Conservation (phyloP, 2,797 vertebrate genomes). For the Periparus ater region DNA sequence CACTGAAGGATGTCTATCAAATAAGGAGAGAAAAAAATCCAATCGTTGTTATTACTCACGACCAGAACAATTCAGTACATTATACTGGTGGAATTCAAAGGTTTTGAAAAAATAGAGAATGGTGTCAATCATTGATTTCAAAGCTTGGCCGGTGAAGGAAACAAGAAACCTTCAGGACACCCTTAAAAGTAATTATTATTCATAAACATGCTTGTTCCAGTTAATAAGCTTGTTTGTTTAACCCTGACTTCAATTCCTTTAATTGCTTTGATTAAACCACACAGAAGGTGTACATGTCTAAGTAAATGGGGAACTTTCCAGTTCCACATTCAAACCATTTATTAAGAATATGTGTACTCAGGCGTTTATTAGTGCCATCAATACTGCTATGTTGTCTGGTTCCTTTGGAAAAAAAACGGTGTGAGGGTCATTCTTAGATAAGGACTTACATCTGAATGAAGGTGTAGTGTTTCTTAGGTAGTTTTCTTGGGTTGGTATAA, state of each 20-base stretch:
- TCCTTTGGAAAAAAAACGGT: not conserved
- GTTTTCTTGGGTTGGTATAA: not conserved
- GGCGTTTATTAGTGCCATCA: not conserved
- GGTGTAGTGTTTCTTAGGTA: not conserved
- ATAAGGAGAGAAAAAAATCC: not conserved
- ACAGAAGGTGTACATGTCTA: not conserved
- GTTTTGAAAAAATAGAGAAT: not conserved
- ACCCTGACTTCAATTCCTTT: not conserved
- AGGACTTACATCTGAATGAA: not conserved
- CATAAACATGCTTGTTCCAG: not conserved
- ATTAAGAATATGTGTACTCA: not conserved
- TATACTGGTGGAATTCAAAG: too few species aligned
- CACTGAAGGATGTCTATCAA: not conserved
- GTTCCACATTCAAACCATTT: not conserved
- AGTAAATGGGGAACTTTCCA: not conserved
- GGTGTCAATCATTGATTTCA: not conserved
- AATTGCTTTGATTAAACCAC: not conserved
- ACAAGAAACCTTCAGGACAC: not conserved
- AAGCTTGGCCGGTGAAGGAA: not conserved
- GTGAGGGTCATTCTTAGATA: not conserved
- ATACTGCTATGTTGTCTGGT: not conserved
- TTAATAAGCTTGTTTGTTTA: slow-evolving; percentile 2
- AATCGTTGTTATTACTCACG: rapidly evolving
- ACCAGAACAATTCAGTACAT: not conserved
- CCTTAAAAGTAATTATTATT: not conserved